These are phyloP conservation scores for Pammene fasciana DNA, from an alignment of 2,888 invertebrate genomes.

Conservation along the genomic window DNA sequence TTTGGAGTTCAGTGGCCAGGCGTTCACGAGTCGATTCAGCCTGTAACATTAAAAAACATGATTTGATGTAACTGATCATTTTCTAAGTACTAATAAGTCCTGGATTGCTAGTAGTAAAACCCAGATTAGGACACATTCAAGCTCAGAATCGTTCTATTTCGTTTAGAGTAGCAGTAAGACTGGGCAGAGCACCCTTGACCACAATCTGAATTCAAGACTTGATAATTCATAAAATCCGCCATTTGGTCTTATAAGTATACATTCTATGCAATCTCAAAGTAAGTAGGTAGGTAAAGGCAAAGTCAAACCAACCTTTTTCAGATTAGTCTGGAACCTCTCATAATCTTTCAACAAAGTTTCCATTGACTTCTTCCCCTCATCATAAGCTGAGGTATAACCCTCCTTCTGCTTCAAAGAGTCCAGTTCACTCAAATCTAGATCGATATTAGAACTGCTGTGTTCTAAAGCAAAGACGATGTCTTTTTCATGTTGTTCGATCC, in stretches of 20 bases:
- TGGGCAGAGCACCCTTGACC: no score
- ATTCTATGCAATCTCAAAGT: no score
- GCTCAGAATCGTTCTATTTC: no score
- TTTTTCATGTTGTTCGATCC: slow-evolving; percentile 84
- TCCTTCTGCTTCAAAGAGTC: slow-evolving; percentile 77
- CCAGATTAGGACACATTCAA: no score
- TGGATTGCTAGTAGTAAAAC: no score
- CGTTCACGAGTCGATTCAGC: slow-evolving; percentile 76
- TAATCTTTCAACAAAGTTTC: slow-evolving; percentile 74
- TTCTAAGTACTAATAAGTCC: no score
- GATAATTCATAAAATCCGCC: no score
- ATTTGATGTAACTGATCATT: no score
- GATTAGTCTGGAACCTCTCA: slow-evolving; percentile 84
- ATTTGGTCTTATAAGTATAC: no score
- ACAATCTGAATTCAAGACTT: no score
- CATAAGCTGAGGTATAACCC: slow-evolving; percentile 67
- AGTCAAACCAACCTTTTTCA: slow-evolving; percentile 78
- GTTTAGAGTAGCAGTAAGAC: no score
- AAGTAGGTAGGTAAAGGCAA: neutral
- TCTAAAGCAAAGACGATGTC: slow-evolving; percentile 86
- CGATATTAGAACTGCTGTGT: slow-evolving; percentile 85
- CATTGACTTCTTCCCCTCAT: slow-evolving; percentile 80
- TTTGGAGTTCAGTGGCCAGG: slow-evolving; percentile 83
- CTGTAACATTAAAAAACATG: slow-evolving; percentile 51
- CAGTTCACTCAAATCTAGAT: slow-evolving; percentile 84